Evolutionary conservation across 2,113 vertebrate genomes (phyloP), one percentile per base, ranked within the genome.

Genomic region (Clupea harengus): DNA sequence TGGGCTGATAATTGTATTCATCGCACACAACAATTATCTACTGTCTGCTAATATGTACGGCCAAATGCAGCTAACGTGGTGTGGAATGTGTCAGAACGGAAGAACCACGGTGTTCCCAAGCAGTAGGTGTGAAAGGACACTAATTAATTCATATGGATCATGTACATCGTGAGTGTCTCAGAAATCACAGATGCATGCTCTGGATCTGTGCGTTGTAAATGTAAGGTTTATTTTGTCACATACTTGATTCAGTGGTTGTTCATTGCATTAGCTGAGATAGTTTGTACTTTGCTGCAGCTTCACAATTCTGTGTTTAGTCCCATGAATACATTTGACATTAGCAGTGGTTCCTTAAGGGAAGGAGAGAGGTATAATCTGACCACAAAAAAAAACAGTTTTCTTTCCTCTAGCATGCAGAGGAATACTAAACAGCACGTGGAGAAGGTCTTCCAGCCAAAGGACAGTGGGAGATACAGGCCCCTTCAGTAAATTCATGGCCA

Each of bases 1-100:
- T 86, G 85, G 85, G 75, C 89, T 82, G 89, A 87, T 90, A 84
- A 82, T 85, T 86, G 85, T 46, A 84, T 86, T 86, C 72, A 49
- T 88, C 82, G 83, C 78, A 11, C 18, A 39, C 82, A 88, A 88
- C 84, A 45, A 82, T 84, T 46, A 86, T 84, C 86, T 67, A 85
- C 86, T 80, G 88, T 86, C 83, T 86, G 60, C 50, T 84, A 67
- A 85, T 82, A 28, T 49, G 54, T 75, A 83, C 47, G 86, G 84
- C 86, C 83, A 85, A 86, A 84, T 83, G 67, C 83, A 39, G 72
- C 28, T 78, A 78, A 32, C 15, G 11, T 32, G 72, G 72, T 78
- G 72, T 78, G 25, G 72, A 39, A 15, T 78, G 72, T 78, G 72
- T 78, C 72, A 78, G 72, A 78, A 39, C 39, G 72, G 39, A 5